Percentiles rank a stretch among this genome's conserved stretches.
phyloP scores from a whole-genome alignment of 2,888 invertebrate species.

The Dasysyrphus tricinctus region DNA sequence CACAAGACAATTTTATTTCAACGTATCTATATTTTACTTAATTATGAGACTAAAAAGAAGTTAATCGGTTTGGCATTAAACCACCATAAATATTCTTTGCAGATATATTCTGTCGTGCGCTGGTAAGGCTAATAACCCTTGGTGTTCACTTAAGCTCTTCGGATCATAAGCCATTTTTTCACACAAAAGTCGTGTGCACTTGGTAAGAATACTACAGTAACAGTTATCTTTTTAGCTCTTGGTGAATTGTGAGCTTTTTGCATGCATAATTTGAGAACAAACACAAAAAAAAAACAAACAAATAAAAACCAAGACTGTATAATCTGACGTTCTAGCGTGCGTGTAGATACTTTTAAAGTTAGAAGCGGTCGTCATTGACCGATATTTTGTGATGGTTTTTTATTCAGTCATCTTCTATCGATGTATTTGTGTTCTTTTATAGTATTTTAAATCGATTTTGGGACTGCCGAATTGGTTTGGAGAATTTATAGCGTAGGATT shows the following conservation, averaged over 20 bases:
- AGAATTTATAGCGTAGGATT: not conserved
- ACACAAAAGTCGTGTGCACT: not conserved
- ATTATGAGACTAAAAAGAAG: constrained; percentile 17
- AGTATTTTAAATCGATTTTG: constrained; percentile 11
- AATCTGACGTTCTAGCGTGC: constrained; percentile 15
- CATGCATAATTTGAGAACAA: not conserved
- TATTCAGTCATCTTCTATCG: constrained; percentile 13
- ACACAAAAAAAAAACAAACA: not conserved
- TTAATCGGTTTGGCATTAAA: constrained; percentile 43
- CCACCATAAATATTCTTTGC: not conserved
- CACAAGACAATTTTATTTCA: constrained; percentile 21
- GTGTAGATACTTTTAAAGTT: constrained; percentile 35
- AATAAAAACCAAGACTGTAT: not conserved
- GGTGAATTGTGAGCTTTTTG: constrained; percentile 23
- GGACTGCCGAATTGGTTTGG: not conserved
- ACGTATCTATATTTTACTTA: not conserved
- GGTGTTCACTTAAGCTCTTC: not conserved
- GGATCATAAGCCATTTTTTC: not conserved
- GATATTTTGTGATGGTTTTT: constrained; percentile 56
- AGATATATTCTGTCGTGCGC: constrained; percentile 1
- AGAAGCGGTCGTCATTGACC: constrained; percentile 71
- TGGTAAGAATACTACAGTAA: constrained; percentile 59
- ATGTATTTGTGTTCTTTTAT: constrained; percentile 4
- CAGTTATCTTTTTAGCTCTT: constrained; percentile 50
- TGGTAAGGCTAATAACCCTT: constrained; percentile 44